phyloP scores from a whole-genome alignment of 2,113 vertebrate species.

The Girardinichthys multiradiatus region DNA sequence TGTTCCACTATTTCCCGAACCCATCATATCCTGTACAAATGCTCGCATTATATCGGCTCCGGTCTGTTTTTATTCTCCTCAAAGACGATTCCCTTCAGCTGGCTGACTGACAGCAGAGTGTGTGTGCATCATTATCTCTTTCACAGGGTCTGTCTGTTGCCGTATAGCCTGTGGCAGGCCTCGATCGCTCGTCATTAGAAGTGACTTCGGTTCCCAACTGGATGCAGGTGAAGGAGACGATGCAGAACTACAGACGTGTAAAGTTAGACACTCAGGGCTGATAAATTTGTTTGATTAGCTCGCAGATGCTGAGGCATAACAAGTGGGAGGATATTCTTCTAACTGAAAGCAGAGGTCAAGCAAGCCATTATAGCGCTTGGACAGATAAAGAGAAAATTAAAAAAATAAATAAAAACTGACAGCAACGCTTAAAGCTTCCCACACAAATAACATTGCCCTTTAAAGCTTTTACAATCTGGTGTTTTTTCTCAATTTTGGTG shows the following conservation, averaged over 20 bases:
- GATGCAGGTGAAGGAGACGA: slow-evolving; percentile 25
- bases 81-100: slow-evolving; percentile 62
- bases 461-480: not conserved
- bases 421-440: not conserved
- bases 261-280: slow-evolving; percentile 13
- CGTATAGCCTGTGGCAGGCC: slow-evolving; percentile 70
- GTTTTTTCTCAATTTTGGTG: slow-evolving; percentile 1
- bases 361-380: slow-evolving; percentile 1
- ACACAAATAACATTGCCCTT: not conserved
- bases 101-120: slow-evolving; percentile 74
- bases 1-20: slow-evolving; percentile 57
- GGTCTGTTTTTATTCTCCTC: slow-evolving; percentile 69
- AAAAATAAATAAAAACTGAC: not conserved
- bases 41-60: slow-evolving; percentile 52
- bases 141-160: slow-evolving; percentile 69
- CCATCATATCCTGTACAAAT: slow-evolving; percentile 70
- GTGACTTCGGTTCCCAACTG: slow-evolving; percentile 49
- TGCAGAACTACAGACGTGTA: slow-evolving; percentile 14
- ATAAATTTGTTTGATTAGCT: slow-evolving; percentile 36
- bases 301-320: slow-evolving; percentile 13
- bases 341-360: slow-evolving; percentile 32
- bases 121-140: slow-evolving; percentile 72
- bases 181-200: slow-evolving; percentile 64
- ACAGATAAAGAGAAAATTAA: slow-evolving; percentile 12
- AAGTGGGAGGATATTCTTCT: slow-evolving; percentile 38